Conservation (phyloP, 2,113 vertebrate species). For the Campylorhamphus procurvoides region DNA sequence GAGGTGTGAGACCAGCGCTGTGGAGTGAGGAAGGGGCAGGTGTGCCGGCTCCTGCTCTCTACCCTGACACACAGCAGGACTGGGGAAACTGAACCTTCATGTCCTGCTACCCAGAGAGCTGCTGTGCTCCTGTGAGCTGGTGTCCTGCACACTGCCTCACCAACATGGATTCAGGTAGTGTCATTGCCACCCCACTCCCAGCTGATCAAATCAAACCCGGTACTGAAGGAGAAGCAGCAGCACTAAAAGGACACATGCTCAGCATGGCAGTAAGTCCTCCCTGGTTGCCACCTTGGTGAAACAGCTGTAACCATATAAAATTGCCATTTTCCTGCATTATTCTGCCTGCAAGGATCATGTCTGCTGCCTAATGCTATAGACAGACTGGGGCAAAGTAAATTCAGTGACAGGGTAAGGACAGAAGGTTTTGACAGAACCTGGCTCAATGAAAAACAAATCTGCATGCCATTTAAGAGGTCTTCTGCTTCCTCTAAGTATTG, state of each 20-base stretch:
- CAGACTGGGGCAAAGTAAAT: not conserved
- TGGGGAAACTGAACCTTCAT: fast-evolving
- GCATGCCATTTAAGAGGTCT: not conserved
- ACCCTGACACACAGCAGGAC: not conserved
- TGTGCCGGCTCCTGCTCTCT: not conserved
- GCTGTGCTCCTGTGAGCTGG: not conserved
- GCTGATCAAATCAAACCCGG: not conserved
- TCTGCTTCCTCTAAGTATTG: conserved; percentile 27
- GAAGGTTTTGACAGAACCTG: conserved; percentile 4
- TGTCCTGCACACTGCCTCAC: not conserved
- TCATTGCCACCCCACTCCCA: not conserved
- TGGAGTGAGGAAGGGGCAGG: not conserved
- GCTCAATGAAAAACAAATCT: conserved; percentile 5
- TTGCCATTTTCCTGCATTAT: not conserved
- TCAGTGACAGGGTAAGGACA: not conserved
- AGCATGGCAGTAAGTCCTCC: not conserved
- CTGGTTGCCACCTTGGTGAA: not conserved
- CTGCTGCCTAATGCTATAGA: not conserved
- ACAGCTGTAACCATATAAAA: not conserved
- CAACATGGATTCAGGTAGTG: fast-evolving
- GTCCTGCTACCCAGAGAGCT: not conserved
- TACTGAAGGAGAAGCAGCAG: not conserved
- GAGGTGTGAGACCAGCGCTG: not conserved
- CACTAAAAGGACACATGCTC: not conserved
- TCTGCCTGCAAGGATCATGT: not conserved